These are phyloP conservation scores for Nixonia krombeini DNA, from an alignment of 1,140 invertebrate species.

Conservation along the genomic window DNA sequence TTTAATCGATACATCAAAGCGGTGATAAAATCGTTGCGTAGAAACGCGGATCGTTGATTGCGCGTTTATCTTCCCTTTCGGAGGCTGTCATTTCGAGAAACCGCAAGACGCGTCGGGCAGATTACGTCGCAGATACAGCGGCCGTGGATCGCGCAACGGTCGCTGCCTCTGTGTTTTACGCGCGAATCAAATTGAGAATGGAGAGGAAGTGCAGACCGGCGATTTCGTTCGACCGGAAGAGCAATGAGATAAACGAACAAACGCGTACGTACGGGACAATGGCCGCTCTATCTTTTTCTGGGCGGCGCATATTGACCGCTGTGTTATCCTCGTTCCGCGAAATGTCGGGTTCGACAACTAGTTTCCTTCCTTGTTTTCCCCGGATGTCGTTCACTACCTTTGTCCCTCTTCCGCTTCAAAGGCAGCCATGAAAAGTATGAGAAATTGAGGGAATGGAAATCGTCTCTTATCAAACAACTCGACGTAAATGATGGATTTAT, in stretches of 20 bases:
- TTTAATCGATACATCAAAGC: no score
- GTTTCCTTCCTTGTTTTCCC: no score
- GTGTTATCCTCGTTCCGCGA: conserved; percentile 13
- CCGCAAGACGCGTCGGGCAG: conserved; percentile 20
- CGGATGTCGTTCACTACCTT: no score
- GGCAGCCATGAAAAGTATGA: no score
- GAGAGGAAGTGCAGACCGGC: conserved; percentile 30
- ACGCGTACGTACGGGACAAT: conserved; percentile 12
- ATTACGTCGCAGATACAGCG: conserved; percentile 18
- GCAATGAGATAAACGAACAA: conserved; percentile 6
- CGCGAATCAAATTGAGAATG: conserved; percentile 34
- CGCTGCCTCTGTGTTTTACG: conserved; percentile 16
- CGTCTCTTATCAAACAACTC: no score
- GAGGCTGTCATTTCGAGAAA: conserved; percentile 6
- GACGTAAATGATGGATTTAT: no score
- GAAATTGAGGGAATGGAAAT: no score
- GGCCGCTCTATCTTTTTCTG: not conserved
- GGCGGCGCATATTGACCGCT: not conserved
- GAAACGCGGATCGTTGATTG: no score
- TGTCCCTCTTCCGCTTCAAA: no score
- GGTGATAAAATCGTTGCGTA: no score
- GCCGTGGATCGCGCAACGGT: conserved; percentile 21
- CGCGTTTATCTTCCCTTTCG: conserved; percentile 14
- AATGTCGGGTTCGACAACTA: no score
- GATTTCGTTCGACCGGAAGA: conserved; percentile 32